Base-by-base conservation (phyloP, 2,797 vertebrate species). In the Gadopsis bispinosus region DNA sequence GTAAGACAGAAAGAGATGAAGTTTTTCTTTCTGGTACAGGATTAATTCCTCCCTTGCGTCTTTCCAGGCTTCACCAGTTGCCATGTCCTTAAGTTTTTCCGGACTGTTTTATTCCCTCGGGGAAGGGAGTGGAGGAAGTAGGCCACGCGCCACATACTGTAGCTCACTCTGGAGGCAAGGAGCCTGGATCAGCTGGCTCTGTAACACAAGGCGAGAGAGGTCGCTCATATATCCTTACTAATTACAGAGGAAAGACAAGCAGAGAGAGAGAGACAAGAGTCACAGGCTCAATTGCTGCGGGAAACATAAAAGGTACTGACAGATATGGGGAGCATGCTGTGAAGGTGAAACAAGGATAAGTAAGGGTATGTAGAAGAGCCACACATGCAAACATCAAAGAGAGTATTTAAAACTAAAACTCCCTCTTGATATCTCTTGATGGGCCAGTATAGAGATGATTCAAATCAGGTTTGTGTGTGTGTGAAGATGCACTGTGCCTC, bases 61-160 rank as follows among this genome's bases (percentile, higher is more conserved):
- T 17, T 87, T 87, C n/a, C 14, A 8, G 76, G 83, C 81, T 85
- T 72, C 81, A 82, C 84, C 79, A 83, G 84, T 89, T 86, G 86
- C 79, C 45, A 55, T 85, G 83, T 87, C 91, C 87, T 84, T 54
- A 87, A 88, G 78, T 84, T 85, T 91, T 81, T 77, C 55, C 6
- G 65, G 83, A 77, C 84, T 80, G 71, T 80, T 84, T 87, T 82
- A 87, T 87, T 88, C 85, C 85, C 84, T 51, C 0, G 37, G 65
- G 88, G 47, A 39, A 55, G 64, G 84, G 75, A 83, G 83, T 79
- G 78, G 79, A 88, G 83, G 88, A 92, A 93, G 85, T 91, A 92
- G 92, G 93, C 88, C 91, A 93, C 72, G 75, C 79, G 86, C 76
- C 79, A 84, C 83, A 88, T 78, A 48, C 47, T 48, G 47, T 48